Percentiles rank a stretch among this genome's conserved stretches.
Evolutionary conservation across 2,888 invertebrate genomes (phyloP).

Genomic region (Chaetogeoica ovagalla): DNA sequence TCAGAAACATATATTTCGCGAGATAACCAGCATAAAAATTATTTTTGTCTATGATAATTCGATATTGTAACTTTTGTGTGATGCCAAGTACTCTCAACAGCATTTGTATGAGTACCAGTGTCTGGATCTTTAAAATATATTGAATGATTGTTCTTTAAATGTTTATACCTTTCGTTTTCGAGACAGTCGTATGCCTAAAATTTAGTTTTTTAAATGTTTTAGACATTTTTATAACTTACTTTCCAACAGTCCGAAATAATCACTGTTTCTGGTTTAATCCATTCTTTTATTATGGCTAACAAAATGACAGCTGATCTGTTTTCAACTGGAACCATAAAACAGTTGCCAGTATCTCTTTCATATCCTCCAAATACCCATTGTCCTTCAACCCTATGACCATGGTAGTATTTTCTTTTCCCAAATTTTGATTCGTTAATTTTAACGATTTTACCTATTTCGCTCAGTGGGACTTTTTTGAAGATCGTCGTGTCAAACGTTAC

Average conservation of each 20-base stretch:
- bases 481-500: not conserved
- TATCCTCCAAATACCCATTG: slow-evolving; percentile 27
- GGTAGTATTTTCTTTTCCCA: not conserved
- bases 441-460: not conserved
- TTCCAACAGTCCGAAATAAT: slow-evolving; percentile 17
- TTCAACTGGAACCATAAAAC: slow-evolving; percentile 7
- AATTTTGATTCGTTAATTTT: not conserved
- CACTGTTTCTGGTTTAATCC: not conserved
- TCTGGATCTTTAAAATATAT: slow-evolving; percentile 25
- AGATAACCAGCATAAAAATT: not conserved
- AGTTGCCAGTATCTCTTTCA: not conserved
- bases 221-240: not conserved
- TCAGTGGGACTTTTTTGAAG: not conserved
- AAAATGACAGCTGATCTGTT: not conserved
- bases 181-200: not conserved
- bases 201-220: not conserved
- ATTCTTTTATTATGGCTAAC: not conserved
- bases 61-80: not conserved
- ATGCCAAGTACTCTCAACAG: not conserved
- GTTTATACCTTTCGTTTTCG: not conserved
- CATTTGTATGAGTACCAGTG: slow-evolving; percentile 5
- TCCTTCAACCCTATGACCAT: not conserved
- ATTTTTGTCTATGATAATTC: not conserved
- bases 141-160: slow-evolving; percentile 14
- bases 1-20: not conserved